Base-by-base conservation (phyloP, 1,140 invertebrate genomes). In the Heliconius melpomene region DNA sequence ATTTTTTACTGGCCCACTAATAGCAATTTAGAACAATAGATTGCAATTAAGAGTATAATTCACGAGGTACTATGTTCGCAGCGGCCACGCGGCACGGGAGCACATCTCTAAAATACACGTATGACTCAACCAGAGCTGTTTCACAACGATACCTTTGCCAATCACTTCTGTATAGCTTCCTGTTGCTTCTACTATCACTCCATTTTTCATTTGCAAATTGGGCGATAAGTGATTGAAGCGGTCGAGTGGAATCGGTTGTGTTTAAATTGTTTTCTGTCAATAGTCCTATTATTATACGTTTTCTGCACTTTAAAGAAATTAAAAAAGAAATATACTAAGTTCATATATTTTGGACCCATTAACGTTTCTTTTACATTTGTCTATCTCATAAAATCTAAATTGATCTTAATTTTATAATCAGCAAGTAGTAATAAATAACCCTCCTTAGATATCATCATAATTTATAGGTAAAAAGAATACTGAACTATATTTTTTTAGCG, bases 91-190 rank as follows among this genome's bases (percentile, higher is more conserved):
- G 26, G 38, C 75, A 81, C 79, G 83, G 86, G 84, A 86, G 85
- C 86, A 83, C 86, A 87, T 86, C 85, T 85, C 88, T 79, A 82
- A 92, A 93, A 94, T 93, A 94, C 88, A 54, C 83, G 72, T 79
- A 76, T 94, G 92, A 94, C 85, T 94, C 92, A 93, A 70, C 70
- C 79, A 71, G 81, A 71, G 83, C 88, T 88, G 89, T 92, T 91
- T 92, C 91, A 90, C 90, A 90, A 90, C 90, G 87, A 85, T 89
- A 88, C 88, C 88, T 91, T 88, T 90, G 91, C 91, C 92, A 93
- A 93, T 93, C 87, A 88, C 90, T 91, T 90, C 88, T 90, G 87
- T 94, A 92, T 90, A 89, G 91, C 91, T 93, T 94, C 91, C 91
- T 93, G 90, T 86, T 89, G 76, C 73, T 78, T 81, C 18, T 78